Base-by-base conservation (phyloP, 2,797 vertebrate genomes). In the Eospalax fontanierii region DNA sequence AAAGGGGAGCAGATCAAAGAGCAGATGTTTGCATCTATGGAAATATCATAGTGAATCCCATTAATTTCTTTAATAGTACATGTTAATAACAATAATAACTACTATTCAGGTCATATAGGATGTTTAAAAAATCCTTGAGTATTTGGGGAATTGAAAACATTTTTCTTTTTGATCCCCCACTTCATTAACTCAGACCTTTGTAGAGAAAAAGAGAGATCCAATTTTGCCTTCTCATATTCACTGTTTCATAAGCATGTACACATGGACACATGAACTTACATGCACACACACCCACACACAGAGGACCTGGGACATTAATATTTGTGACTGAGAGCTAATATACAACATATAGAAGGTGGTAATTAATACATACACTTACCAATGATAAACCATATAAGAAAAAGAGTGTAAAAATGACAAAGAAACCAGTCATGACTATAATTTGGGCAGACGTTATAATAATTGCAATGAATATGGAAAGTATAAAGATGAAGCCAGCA, bases 401-500 rank as follows among this genome's bases (percentile, higher is more conserved):
- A 78, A 98, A 95, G 19, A 98, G 96, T 28, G 80, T 93, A 75
- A 97, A 96, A 83, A 97, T 96, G 18, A 96, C 87, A 38, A 87
- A 33, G 82, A 97, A 98, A 30, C 96, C 96, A 4, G 95, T 97
- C 89, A 93, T 93, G 66, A 93, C 4, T 79, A 97, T 59, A 30
- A 93, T 91, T 76, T 96, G 24, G 30, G 50, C 30, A 50, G 84
- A 79, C 87, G 61, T 93, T 78, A 97, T 92, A 24, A 95, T 71
- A 95, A 99, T 10, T 94, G 99, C 95, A 98, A 99, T 98, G 92
- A 99, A 96, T 95, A 99, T 33, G 89, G 99, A 99, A 98, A 99
- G 98, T 80, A 98, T 97, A 81, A 99, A 99, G 82, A 99, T 98
- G 96, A 99, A 97, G 8, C 92, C 98, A 4, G 98, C 98, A n/a